phyloP scores from a whole-genome alignment of 2,888 invertebrate species.

The Ectropis crepuscularia region DNA sequence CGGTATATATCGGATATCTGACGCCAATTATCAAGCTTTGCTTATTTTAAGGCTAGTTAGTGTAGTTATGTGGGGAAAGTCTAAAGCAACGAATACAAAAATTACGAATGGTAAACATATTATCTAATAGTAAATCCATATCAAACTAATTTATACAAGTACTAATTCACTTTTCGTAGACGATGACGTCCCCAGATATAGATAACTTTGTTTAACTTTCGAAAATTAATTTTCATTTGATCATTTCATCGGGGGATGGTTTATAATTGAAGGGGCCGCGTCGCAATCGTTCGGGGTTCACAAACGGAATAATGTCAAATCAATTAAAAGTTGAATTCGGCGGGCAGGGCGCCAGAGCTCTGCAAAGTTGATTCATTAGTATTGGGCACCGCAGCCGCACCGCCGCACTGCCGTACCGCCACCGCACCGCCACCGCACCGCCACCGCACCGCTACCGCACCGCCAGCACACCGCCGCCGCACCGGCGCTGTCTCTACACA shows the following conservation, averaged over 20 bases:
- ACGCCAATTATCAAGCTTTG: no score
- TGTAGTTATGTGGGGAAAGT: no score
- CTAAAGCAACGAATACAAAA: no score
- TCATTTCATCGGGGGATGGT: slow-evolving; percentile 76
- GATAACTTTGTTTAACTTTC: slow-evolving; percentile 77
- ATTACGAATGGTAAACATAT: no score
- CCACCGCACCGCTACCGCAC: slow-evolving; percentile 38
- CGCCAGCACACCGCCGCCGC: slow-evolving; percentile 34
- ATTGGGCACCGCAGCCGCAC: slow-evolving; percentile 56
- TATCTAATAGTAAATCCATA: no score
- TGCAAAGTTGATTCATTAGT: slow-evolving; percentile 76
- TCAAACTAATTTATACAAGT: slow-evolving; percentile 29
- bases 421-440: slow-evolving; percentile 32
- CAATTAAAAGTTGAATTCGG: slow-evolving; percentile 81
- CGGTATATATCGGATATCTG: no score
- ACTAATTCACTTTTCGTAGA: slow-evolving; percentile 42
- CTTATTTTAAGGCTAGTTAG: no score
- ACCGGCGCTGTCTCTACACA: slow-evolving; percentile 47
- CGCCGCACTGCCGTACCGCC: no score
- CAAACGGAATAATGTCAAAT: slow-evolving; percentile 82
- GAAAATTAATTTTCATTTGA: slow-evolving; percentile 80
- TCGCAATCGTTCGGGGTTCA: slow-evolving; percentile 69
- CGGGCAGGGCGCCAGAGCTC: slow-evolving; percentile 68
- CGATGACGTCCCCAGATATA: slow-evolving; percentile 59
- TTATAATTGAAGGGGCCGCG: slow-evolving; percentile 77